A percentile compares a stretch with the other conserved stretches of the same genome.
phyloP scores from a whole-genome alignment of 2,888 invertebrate genomes.

The Pegoplata infirma region DNA sequence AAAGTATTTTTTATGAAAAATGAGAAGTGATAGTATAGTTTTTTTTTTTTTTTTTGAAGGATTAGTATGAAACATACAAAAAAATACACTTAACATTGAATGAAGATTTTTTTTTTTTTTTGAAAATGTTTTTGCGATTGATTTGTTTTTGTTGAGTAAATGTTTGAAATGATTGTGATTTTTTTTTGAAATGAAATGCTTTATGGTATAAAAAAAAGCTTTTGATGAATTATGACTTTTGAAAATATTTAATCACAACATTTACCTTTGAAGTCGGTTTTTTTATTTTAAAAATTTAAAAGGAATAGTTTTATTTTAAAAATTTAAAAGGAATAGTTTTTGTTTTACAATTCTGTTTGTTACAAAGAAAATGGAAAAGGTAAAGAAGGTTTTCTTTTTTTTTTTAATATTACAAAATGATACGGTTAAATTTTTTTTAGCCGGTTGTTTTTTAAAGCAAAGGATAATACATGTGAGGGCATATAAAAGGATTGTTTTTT shows the following conservation, averaged over 20 bases:
- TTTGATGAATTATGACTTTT: constrained; percentile 7
- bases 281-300: constrained; percentile 5
- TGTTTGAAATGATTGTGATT: not conserved
- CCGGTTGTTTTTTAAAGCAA: too few relatives aligned
- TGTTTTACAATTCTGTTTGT: not conserved
- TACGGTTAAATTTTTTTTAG: not conserved
- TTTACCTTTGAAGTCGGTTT: constrained; percentile 29
- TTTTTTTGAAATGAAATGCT: constrained; percentile 46
- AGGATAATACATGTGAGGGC: too few relatives aligned
- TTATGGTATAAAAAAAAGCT: constrained; percentile 23
- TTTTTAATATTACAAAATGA: not conserved
- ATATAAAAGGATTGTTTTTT: too few relatives aligned
- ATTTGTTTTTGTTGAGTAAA: constrained; percentile 7
- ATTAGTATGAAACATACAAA: not conserved
- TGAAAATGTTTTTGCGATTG: constrained; percentile 52
- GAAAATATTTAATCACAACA: constrained; percentile 27
- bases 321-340: not conserved
- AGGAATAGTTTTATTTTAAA: constrained; percentile 1
- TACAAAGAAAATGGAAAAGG: not conserved
- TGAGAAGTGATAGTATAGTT: not conserved
- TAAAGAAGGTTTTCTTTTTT: not conserved
- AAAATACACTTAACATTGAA: not conserved
- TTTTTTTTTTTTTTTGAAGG: too few relatives aligned
- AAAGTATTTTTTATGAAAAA: constrained; percentile 3
- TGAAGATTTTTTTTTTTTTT: not conserved